Conservation (phyloP, 2,888 invertebrate genomes). For the Lobophora halterata region DNA sequence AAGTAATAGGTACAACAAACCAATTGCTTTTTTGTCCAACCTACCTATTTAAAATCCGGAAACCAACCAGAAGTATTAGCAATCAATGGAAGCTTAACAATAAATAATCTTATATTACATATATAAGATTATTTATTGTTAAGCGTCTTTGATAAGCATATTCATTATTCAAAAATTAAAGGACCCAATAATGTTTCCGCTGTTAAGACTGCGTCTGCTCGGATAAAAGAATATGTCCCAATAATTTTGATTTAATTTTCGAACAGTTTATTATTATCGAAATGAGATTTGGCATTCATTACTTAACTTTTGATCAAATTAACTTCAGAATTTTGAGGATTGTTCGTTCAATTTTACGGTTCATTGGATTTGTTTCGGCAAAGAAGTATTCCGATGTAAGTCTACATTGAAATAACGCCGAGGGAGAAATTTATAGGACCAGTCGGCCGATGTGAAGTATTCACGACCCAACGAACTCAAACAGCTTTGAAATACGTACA, state of each 20-base stretch:
- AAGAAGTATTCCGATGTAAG: slow-evolving; percentile 72
- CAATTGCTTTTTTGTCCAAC: too few relatives aligned
- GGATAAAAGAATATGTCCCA: not conserved
- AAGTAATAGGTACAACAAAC: too few relatives aligned
- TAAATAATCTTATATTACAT: too few relatives aligned
- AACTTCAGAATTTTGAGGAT: slow-evolving; percentile 67
- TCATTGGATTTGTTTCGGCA: slow-evolving; percentile 72
- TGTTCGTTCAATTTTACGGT: slow-evolving; percentile 68
- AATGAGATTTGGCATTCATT: slow-evolving; percentile 62
- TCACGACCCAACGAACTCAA: slow-evolving; percentile 57
- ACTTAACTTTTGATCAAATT: slow-evolving; percentile 71
- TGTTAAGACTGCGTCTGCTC: not conserved
- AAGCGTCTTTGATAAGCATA: too few relatives aligned
- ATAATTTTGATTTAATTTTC: slow-evolving; percentile 18
- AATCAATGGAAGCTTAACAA: too few relatives aligned
- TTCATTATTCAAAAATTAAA: too few relatives aligned
- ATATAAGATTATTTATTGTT: too few relatives aligned
- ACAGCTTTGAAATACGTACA: slow-evolving; percentile 41
- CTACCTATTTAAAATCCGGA: too few relatives aligned
- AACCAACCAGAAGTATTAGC: too few relatives aligned
- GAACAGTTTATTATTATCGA: slow-evolving; percentile 42
- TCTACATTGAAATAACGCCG: slow-evolving; percentile 65
- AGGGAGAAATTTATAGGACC: slow-evolving; percentile 60
- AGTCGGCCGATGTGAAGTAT: slow-evolving; percentile 51
- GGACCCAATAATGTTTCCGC: too few relatives aligned